phyloP scores from a whole-genome alignment of 2,113 vertebrate species.

The Xenopus laevis region DNA sequence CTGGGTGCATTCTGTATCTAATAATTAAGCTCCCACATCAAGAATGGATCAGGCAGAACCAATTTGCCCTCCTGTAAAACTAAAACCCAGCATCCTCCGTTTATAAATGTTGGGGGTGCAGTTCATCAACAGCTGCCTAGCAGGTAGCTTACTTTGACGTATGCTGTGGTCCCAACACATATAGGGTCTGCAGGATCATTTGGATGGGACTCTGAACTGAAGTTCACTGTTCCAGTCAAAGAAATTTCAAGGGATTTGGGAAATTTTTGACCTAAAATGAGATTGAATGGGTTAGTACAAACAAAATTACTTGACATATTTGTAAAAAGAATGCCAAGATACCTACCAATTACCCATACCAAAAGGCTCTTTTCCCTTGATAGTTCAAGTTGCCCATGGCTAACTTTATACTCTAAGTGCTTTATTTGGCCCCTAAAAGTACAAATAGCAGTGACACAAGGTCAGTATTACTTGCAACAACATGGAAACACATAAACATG shows the following conservation, averaged over 20 bases:
- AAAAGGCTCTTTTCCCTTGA: slow-evolving; percentile 85
- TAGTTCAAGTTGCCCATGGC: slow-evolving; percentile 81
- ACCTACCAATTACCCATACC: slow-evolving; percentile 81
- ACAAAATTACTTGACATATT: neutral
- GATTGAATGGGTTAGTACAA: slow-evolving; percentile 30
- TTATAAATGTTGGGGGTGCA: neutral
- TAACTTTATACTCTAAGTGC: slow-evolving; percentile 79
- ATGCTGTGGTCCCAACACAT: slow-evolving; percentile 80
- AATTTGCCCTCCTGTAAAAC: too few species aligned
- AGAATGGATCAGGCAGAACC: neutral
- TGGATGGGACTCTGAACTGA: slow-evolving; percentile 60
- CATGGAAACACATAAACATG: too few species aligned
- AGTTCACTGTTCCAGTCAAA: slow-evolving; percentile 75
- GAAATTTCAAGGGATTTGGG: slow-evolving; percentile 83
- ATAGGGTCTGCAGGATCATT: slow-evolving; percentile 73
- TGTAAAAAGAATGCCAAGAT: neutral
- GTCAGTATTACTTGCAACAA: too few species aligned
- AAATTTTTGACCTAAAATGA: slow-evolving; percentile 84
- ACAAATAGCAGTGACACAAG: neutral
- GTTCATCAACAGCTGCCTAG: neutral
- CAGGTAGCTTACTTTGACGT: slow-evolving; percentile 75
- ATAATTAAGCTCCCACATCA: neutral
- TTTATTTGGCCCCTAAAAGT: slow-evolving; percentile 72
- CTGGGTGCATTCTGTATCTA: too few species aligned
- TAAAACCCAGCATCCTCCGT: neutral